Percentiles rank a stretch among this genome's conserved stretches.
Conservation (phyloP, 2,888 invertebrate genomes). For the Cordilura impudica region DNA sequence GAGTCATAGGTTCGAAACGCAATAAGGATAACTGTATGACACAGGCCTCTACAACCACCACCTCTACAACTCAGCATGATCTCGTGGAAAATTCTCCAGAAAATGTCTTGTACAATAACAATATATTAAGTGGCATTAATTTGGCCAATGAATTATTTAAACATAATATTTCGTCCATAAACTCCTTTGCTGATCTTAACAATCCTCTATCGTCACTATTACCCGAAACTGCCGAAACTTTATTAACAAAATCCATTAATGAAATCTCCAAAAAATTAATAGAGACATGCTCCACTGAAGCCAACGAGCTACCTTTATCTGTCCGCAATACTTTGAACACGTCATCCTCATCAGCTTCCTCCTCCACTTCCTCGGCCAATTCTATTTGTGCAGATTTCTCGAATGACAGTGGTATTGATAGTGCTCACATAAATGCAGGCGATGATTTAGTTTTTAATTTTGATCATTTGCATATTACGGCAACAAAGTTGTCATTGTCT, state of each 20-base stretch:
- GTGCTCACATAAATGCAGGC: constrained; percentile 70
- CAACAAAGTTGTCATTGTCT: constrained; percentile 33
- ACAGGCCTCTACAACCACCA: constrained; percentile 63
- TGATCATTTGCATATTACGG: constrained; percentile 74
- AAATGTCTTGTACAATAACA: constrained; percentile 71
- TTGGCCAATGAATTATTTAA: constrained; percentile 75
- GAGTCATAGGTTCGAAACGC: constrained; percentile 76
- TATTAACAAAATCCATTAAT: constrained; percentile 76
- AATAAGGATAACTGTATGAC: constrained; percentile 28
- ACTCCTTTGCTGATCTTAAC: constrained; percentile 24
- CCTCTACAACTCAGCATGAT: neutral
- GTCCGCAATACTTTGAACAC: constrained; percentile 44
- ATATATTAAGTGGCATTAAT: constrained; percentile 76
- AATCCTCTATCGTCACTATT: constrained; percentile 44
- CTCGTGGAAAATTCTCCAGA: neutral
- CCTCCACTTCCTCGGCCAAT: constrained; percentile 17
- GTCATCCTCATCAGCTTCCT: constrained; percentile 42
- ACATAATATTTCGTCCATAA: constrained; percentile 43
- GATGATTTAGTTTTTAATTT: constrained; percentile 76
- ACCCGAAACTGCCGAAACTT: constrained; percentile 71
- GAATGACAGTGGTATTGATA: constrained; percentile 71
- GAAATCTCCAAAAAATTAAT: constrained; percentile 78
- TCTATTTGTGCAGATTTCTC: constrained; percentile 66
- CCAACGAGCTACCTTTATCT: constrained; percentile 57
- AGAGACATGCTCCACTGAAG: constrained; percentile 76